Evolutionary conservation across 1,140 invertebrate species (phyloP).

Genomic region (Drosophila busckii): DNA sequence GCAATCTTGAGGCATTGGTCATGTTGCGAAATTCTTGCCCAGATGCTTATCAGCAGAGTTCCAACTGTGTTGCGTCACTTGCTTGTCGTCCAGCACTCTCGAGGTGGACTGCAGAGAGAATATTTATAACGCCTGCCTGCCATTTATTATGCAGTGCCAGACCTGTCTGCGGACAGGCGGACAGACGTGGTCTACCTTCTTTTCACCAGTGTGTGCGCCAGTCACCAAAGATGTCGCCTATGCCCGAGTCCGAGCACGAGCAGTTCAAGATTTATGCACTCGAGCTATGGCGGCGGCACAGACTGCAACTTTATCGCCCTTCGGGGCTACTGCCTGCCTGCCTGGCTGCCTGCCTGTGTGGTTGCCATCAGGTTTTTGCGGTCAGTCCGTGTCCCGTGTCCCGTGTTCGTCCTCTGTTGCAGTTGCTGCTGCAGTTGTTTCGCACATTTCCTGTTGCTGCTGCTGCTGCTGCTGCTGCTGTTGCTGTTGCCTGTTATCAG

Average conservation of each 20-base stretch:
- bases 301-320: slow-evolving; percentile 68
- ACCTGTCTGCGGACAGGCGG: slow-evolving; percentile 23
- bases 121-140: slow-evolving; percentile 71
- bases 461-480: slow-evolving; percentile 17
- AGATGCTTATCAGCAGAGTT: slow-evolving; percentile 60
- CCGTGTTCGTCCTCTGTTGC: background rate
- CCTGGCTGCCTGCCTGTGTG: background rate
- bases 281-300: slow-evolving; percentile 58
- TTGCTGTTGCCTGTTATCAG: slow-evolving; percentile 58
- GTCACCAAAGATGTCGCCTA: slow-evolving; percentile 71
- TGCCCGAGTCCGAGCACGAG: slow-evolving; percentile 3
- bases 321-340: slow-evolving; percentile 15
- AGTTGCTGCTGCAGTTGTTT: slow-evolving; percentile 9
- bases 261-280: slow-evolving; percentile 65
- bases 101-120: slow-evolving; percentile 23
- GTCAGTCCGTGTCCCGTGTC: slow-evolving; percentile 13
- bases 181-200: slow-evolving; percentile 24
- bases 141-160: slow-evolving; percentile 74
- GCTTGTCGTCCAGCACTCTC: background rate
- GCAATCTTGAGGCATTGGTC: slow-evolving; percentile 41
- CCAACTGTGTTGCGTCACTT: slow-evolving; percentile 18
- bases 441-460: slow-evolving; percentile 62
- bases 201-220: slow-evolving; percentile 33
- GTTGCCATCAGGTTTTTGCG: slow-evolving; percentile 16
- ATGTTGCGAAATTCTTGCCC: slow-evolving; percentile 68